Base-by-base conservation (phyloP, 2,888 invertebrate species). In the Acanthopleura granulata region DNA sequence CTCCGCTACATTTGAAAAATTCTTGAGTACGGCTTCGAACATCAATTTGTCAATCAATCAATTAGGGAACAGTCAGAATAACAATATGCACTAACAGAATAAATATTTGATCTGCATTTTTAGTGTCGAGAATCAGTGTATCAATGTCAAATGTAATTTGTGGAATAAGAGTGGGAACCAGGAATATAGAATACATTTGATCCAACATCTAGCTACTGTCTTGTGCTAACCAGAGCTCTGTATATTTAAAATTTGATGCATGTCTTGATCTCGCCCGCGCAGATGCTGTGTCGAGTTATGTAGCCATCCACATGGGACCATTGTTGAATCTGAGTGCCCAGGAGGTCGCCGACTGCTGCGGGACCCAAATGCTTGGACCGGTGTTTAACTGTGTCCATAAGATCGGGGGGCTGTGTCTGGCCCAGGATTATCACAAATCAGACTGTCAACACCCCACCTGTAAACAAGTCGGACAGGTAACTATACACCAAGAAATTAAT, bases 371-470 rank as follows among this genome's bases (percentile, higher is more conserved):
- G 18, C 50, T 49, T 1, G 71, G 25, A 18, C 25, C n/a, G 11
- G 18, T 77, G 0, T 86, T 83, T 72, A 72, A 76, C 18, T 86
- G 86, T 74, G 79, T 86, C 12, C 78, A 79, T 40, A 72, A 78
- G 14, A 81, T 83, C 14, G 80, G 84, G 11, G 86, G 86, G 0
- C 74, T 86, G 25, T 86, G 86, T 74, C 73, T 81, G 3, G 66
- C 51, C 16, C 74, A 73, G 0, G 74, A 50, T 40, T 86, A 86
- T 75, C 80, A 81, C 0, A n/a, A 1, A 4, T 50, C 25, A 16
- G 16, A 22, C 6, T 66, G 66, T 66, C 18, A 66, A 16, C 18
- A 14, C 14, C 66, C 66, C 22, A 27, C 27, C 29, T 66, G 66
- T 66, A 16, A 22, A 27, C 66, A 66, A 66, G 66, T 66, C 22